A percentile compares a stretch with the other conserved stretches of the same genome.
Evolutionary conservation across 2,113 vertebrate species (phyloP).

Genomic region (Laticauda colubrina): DNA sequence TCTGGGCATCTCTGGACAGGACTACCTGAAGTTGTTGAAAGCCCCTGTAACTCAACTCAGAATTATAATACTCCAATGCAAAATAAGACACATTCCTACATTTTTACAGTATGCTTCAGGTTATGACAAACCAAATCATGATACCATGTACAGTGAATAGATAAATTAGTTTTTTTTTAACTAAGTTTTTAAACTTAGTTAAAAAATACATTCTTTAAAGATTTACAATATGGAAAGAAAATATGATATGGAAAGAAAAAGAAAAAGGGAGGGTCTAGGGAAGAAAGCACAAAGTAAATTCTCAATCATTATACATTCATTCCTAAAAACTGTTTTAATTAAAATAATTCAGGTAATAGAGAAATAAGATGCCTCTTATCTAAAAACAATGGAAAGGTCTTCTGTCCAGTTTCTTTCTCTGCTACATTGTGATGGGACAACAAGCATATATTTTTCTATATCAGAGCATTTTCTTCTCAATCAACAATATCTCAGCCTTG

Average conservation of each 20-base stretch:
- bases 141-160: neutral
- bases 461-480: neutral
- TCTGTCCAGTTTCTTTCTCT: too few species aligned
- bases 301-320: neutral
- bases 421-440: neutral
- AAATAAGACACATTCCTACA: neutral
- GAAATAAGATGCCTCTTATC: neutral
- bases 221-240: neutral
- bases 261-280: neutral
- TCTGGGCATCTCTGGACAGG: neutral
- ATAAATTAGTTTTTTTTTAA: neutral
- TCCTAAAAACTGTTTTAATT: neutral
- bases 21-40: neutral
- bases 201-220: neutral
- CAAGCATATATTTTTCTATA: neutral
- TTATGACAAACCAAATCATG: neutral
- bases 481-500: neutral
- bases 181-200: too few species aligned
- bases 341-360: neutral
- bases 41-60: neutral
- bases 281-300: neutral
- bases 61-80: neutral
- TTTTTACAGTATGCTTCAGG: neutral
- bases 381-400: too few species aligned
- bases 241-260: neutral